Evolutionary conservation across 2,888 invertebrate species (phyloP).

Genomic region (Pardosa pseudoannulata): DNA sequence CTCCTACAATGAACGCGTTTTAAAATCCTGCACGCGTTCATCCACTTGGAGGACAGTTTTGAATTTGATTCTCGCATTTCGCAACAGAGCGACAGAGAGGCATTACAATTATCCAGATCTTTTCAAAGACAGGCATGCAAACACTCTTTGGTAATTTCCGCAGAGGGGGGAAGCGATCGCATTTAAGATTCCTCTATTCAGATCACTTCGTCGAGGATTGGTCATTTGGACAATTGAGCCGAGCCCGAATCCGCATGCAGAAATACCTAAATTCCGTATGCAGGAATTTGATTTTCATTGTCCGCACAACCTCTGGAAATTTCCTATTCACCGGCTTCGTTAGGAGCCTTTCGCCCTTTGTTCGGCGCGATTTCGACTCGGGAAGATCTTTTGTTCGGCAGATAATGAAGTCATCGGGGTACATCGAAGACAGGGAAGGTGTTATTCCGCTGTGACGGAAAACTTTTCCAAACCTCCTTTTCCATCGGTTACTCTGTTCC

Average conservation of each 20-base stretch:
- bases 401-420: constrained; percentile 61
- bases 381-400: constrained; percentile 53
- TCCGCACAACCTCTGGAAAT: constrained; percentile 18
- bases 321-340: constrained; percentile 27
- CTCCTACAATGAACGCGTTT: neutral
- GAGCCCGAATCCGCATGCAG: constrained; percentile 29
- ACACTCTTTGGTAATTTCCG: constrained; percentile 5
- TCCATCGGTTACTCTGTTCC: neutral
- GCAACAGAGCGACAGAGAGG: neutral
- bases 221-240: constrained; percentile 59
- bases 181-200: constrained; percentile 56
- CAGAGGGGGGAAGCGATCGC: constrained; percentile 8
- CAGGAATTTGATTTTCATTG: constrained; percentile 35
- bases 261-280: constrained; percentile 21
- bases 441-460: constrained; percentile 3
- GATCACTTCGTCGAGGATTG: constrained; percentile 39
- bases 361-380: constrained; percentile 44
- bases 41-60: neutral
- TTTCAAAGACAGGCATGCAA: neutral
- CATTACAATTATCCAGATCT: neutral
- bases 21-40: neutral
- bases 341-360: constrained; percentile 22
- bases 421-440: constrained; percentile 6
- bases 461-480: neutral
- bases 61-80: neutral